Base-by-base conservation (phyloP, 2,888 invertebrate genomes). In the Nasonovia ribisnigri region DNA sequence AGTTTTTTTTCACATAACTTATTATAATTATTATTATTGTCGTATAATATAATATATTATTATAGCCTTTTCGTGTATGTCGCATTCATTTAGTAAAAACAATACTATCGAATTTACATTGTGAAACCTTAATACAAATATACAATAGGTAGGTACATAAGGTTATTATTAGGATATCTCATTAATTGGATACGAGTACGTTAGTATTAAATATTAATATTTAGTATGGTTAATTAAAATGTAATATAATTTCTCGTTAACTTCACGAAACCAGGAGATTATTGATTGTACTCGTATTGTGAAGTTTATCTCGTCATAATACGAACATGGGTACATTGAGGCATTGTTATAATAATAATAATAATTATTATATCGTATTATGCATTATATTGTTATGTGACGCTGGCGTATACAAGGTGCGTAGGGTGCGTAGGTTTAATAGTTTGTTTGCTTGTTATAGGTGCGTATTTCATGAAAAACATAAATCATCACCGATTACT, bases 191-290 rank as follows among this genome's bases (percentile, higher is more conserved):
- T 36, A 51, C 20, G 87, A 88, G 87, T 36, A 20, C 36, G 20
- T 88, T 51, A 24, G 88, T 88, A 77, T 77, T 88, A 88, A n/a
- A 10, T 51, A 77, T 77, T 88, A 88, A n/a, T 24, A 51, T 88
- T 36, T 51, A 51, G 24, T 88, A 51, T 88, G 24, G 51, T 51
- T 88, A 51, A 51, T 88, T 36, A 51, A 88, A 36, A 88, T 88
- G 36, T 51, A 88, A 88, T 88, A 48, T 88, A 88, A 88, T 88
- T 36, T 88, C 51, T 88, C 36, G 10, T n/a, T 88, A 36, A 88
- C 36, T 51, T 88, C 24, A 36, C 20, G 51, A 36, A 36, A 88
- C 84, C 36, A 26, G 43, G 84, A 88, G 51, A 51, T 88, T 88
- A 88, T 88, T 36, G 51, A 51, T 88, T 88, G 36, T 77, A 20